These are phyloP conservation scores for Monomorium pharaonis DNA, from an alignment of 1,140 invertebrate species.

Conservation along the genomic window DNA sequence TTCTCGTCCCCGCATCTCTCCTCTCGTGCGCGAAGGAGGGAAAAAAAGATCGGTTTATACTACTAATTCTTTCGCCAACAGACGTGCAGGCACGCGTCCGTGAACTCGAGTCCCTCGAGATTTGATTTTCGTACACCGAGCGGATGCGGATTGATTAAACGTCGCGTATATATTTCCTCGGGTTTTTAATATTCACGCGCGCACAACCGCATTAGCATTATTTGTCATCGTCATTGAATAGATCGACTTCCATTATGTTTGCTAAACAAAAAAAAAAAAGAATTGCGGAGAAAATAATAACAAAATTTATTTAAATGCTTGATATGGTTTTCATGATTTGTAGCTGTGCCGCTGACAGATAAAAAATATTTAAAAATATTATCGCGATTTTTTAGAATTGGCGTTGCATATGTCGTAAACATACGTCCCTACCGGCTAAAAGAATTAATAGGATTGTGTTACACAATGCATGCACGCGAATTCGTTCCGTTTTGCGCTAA, in stretches of 20 bases:
- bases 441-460: conserved; percentile 35
- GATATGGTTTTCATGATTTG: neutral
- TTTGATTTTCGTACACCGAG: too few species aligned
- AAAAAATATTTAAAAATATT: conserved; percentile 25
- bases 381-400: conserved; percentile 37
- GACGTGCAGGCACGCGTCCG: neutral
- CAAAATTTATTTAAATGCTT: conserved; percentile 13
- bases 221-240: neutral
- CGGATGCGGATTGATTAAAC: neutral
- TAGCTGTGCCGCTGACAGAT: neutral
- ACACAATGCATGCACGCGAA: conserved; percentile 7
- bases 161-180: neutral
- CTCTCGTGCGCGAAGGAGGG: neutral
- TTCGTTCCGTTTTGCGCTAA: neutral
- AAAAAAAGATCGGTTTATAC: conserved; percentile 24
- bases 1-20: neutral
- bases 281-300: too few species aligned
- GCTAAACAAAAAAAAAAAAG: neutral
- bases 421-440: conserved; percentile 1
- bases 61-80: conserved; percentile 20
- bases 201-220: neutral
- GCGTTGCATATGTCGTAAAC: conserved; percentile 26
- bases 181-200: neutral
- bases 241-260: neutral
- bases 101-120: neutral